These are phyloP conservation scores for Smutsia gigantea DNA, from an alignment of 2,797 vertebrate species.

Conservation along the genomic window DNA sequence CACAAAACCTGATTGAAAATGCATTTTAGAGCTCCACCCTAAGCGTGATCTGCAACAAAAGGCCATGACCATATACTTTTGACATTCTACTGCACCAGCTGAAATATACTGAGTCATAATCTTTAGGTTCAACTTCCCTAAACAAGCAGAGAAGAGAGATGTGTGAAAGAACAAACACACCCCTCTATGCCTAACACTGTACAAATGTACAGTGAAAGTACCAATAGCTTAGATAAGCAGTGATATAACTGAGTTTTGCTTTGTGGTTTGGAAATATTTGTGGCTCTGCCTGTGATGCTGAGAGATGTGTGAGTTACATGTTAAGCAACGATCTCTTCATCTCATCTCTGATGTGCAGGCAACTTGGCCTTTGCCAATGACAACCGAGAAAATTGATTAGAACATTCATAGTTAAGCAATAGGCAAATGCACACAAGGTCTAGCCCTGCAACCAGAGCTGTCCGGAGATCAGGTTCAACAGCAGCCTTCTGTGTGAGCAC, in stretches of 20 bases:
- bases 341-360: not conserved
- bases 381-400: not conserved
- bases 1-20: not conserved
- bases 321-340: not conserved
- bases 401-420: not conserved
- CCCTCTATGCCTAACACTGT: not conserved
- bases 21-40: not conserved
- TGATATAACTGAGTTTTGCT: not conserved
- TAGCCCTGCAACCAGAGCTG: not conserved
- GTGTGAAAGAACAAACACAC: not conserved
- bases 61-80: not conserved
- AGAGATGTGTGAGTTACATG: not conserved
- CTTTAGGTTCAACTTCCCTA: not conserved
- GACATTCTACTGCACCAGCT: not conserved
- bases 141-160: not conserved
- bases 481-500: constrained; percentile 42
- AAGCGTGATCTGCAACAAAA: not conserved
- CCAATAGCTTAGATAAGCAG: not conserved
- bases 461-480: not conserved
- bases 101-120: not conserved
- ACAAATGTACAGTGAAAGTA: not conserved
- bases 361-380: not conserved
- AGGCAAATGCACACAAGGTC: not conserved
- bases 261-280: not conserved
- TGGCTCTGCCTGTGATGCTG: not conserved